Base-by-base conservation (phyloP, 2,113 vertebrate genomes). In the Panthera uncia region DNA sequence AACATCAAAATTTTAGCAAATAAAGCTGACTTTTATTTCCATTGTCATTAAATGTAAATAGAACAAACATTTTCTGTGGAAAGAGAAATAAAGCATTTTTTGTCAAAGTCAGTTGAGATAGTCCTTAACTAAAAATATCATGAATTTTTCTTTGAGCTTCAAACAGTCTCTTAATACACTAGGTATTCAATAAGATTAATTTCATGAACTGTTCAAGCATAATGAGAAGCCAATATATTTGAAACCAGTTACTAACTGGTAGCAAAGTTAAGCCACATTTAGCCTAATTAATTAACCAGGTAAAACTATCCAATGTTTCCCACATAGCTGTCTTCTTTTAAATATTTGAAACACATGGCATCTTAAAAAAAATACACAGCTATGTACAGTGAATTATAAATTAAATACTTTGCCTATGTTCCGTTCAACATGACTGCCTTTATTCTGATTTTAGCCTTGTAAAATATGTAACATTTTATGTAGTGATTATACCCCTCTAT, bases 151-250 rank as follows among this genome's bases (percentile, higher is more conserved):
- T 93, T 41, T 38, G 61, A 85, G 95, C 41, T 52, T 96, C 48
- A 91, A 97, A 97, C 91, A 89, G 93, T 52, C n/a, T 97, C 52
- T 88, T 85, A 98, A 97, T 89, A 95, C 29, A 91, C 68, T 66
- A 97, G 27, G 16, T n/a, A 96, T 94, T 63, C 95, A 98, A 78
- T 96, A 76, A 92, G 48, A 96, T 98, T 98, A 97, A 89, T 97
- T 98, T 98, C 84, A 88, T 94, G 89, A 98, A 89, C 76, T 98
- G 89, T 97, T 98, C 91, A 98, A 96, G 96, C 21, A 76, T 97
- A 98, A 98, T 73, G 91, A 94, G 91, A 97, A 98, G 23, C 36
- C 82, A 95, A 95, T 98, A 93, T 81, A 97, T 98, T 98, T 98
- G 96, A 97, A 97, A 86, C 61, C 89, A 91, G 94, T 97, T 98